Base-by-base conservation (phyloP, 2,113 vertebrate genomes). In the Zosterops japonicus region DNA sequence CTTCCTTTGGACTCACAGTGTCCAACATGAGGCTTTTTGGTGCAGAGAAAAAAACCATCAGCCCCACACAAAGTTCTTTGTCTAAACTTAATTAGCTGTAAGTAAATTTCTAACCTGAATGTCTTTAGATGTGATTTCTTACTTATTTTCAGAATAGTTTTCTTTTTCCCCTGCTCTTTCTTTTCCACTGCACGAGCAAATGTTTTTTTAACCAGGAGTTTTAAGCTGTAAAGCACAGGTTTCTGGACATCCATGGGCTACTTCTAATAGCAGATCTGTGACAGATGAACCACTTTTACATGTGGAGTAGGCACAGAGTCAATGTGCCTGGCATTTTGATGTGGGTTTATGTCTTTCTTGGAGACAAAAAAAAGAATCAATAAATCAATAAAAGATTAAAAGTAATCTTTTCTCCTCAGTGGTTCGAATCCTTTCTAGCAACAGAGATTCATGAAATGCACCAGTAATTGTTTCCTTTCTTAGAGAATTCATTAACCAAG, bases 371-470 rank as follows among this genome's bases (percentile, higher is more conserved):
- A 44, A 59, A 20, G 31, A 28, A 8, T 65, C 83, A 79, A 92
- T 94, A 90, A 85, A 96, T 96, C 89, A 90, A 92, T 94, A 53
- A 79, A 92, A 92, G 71, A 63, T 95, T 95, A 88, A 88, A 85
- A 92, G 79, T 88, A 86, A 55, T 92, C 65, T 93, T 82, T 95
- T 92, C 39, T 95, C 53, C 70, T 72, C 28, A 6, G 42, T 93
- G 74, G 39, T 90, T 82, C 0, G 1, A 76, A 87, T 90, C 79
- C 67, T 78, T 88, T 88, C 65, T 85, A 68, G 70, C 83, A 92
- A 63, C 19, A 74, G 79, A 85, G 70, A 59, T 83, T 90, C 67
- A 86, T 90, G 61, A 96, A 90, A 92, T 90, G 57, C 75, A 53
- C 24, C 56, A 85, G 90, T 95, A 91, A 84, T 93, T 91, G 85